Percentiles rank a stretch among this genome's conserved stretches.
These are phyloP conservation scores for Hoplias malabaricus DNA, from an alignment of 2,113 vertebrate genomes.

Conservation along the genomic window DNA sequence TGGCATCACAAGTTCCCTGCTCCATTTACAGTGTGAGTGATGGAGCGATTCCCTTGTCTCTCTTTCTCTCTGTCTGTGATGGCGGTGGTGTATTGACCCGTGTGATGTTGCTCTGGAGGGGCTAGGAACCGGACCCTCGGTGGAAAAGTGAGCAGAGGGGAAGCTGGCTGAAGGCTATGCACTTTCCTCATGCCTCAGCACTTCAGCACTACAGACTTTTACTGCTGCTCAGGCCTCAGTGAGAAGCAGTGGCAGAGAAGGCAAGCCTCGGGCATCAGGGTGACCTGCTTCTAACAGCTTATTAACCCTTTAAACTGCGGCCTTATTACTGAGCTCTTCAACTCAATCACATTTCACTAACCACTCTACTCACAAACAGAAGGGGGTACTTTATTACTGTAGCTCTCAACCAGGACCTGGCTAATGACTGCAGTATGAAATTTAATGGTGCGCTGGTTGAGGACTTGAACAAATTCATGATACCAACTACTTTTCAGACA, in stretches of 20 bases:
- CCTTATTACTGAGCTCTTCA: not conserved
- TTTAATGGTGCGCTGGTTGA: no score
- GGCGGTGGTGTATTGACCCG: conserved; percentile 5
- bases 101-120: not conserved
- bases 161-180: not conserved
- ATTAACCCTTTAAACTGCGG: not conserved
- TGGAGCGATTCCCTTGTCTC: conserved; percentile 1
- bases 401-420: no score
- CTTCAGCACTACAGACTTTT: not conserved
- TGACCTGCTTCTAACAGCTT: not conserved
- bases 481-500: no score
- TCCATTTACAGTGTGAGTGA: conserved; percentile 36
- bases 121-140: not conserved
- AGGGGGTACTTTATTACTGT: no score
- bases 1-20: conserved; percentile 21
- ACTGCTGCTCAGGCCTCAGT: not conserved
- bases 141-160: conserved; percentile 1
- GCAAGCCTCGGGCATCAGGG: not conserved
- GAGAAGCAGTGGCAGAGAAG: not conserved
- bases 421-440: no score
- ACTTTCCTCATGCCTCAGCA: conserved; percentile 25
- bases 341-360: not conserved
- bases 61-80: not conserved
- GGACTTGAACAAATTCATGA: no score
- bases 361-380: no score